Evolutionary conservation across 2,888 invertebrate species (phyloP).

Genomic region (Chrysomela aeneicollis): DNA sequence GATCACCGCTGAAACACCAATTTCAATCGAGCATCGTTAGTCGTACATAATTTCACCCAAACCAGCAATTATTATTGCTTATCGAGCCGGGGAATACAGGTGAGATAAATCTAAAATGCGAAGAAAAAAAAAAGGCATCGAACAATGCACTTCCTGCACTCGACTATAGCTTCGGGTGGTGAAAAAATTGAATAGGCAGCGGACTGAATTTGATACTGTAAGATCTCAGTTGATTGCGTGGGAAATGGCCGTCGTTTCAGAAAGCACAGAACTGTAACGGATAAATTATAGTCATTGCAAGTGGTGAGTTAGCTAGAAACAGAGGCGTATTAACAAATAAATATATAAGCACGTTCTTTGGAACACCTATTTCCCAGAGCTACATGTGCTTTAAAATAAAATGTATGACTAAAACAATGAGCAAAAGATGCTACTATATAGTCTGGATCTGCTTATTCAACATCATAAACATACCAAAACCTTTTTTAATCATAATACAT

Average conservation of each 20-base stretch:
- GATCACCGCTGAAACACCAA: constrained; percentile 13
- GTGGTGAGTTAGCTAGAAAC: neutral
- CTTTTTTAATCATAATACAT: too few species aligned
- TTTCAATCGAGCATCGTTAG: constrained; percentile 31
- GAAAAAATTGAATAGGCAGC: constrained; percentile 20
- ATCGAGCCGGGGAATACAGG: constrained; percentile 37
- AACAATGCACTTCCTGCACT: constrained; percentile 43
- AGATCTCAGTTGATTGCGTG: constrained; percentile 24
- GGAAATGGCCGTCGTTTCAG: constrained; percentile 26
- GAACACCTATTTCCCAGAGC: neutral
- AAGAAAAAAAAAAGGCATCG: constrained; percentile 32
- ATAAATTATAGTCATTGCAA: constrained; percentile 19
- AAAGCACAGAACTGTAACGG: constrained; percentile 23
- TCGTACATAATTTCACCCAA: constrained; percentile 37
- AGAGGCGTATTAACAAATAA: too few species aligned
- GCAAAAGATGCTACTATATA: too few species aligned
- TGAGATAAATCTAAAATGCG: constrained; percentile 36
- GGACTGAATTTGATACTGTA: constrained; percentile 27
- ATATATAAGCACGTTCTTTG: too few species aligned
- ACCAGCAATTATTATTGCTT: constrained; percentile 39
- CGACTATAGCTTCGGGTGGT: constrained; percentile 36
- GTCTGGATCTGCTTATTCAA: too few species aligned
- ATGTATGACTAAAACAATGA: too few species aligned
- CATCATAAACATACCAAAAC: too few species aligned
- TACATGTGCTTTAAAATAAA: too few species aligned